Evolutionary conservation across 2,888 invertebrate genomes (phyloP), one percentile per base, ranked within the genome.

Genomic region (Hofmannophila pseudospretella): DNA sequence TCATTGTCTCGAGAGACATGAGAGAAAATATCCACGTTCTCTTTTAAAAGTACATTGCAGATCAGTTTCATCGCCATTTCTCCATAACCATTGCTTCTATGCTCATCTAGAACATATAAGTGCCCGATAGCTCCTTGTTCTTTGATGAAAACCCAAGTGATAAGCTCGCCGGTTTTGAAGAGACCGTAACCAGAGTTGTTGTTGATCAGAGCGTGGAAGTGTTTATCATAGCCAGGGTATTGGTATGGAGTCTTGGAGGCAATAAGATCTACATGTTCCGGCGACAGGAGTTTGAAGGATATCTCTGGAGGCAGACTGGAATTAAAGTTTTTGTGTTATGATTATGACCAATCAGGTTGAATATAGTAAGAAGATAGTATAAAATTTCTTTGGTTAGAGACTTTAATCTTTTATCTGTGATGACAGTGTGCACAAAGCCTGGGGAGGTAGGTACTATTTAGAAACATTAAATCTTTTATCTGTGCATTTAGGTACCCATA

Each of bases 111-210:
- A 0, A 74, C 76, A 26, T 61, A 78, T 7, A 78, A 41, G 39
- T 80, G 77, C 0, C 62, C 50, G 1, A 78, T 45, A 1, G 62
- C 56, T 1, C 80, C 79, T 29, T 47, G 53, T 51, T 77, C 73
- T 13, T 65, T 70, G 5, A 75, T 44, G 7, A 67, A 54, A 0
- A 64, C 53, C 76, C 78, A 80, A 1, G 69, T 49, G 4, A 68
- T 33, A 2, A 73, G 45, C 1, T 44, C 46, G 2, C 56, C 33
- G 9, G 63, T 45, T 1, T 51, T 36, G 35, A 57, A 72, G 2
- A 80, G 57, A 1, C 74, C 79, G 25, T 65, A 71, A 1, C 67
- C 68, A 2, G 53, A 53, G 20, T 67, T 60, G n/a, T 58, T 51
- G 22, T 60, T 51, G 23, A 73, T 68, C 7, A 78, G 47, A 0